Evolutionary conservation across 2,888 invertebrate genomes (phyloP), one percentile per base, ranked within the genome.

Genomic region (Caenorhabditis macrosperma): DNA sequence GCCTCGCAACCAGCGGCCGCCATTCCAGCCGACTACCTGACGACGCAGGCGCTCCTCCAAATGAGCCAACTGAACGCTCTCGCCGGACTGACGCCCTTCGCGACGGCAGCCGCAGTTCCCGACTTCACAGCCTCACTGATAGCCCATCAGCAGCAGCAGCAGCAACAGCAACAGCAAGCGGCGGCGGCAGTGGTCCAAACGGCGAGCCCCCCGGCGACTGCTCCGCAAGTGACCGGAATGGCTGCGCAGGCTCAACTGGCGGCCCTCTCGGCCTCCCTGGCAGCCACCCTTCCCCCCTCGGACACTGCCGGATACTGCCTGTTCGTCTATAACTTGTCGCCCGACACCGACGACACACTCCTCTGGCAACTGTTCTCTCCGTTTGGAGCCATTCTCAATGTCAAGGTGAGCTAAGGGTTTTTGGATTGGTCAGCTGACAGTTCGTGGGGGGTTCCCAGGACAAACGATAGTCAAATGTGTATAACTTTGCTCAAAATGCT

Each of bases 361-460:
- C 93, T 96, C 87, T 96, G 95, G 95, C 95, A 96, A 93, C 93
- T 96, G 88, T 97, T 97, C 92, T 97, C 96, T 84, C 97, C 97
- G 55, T 97, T 97, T 91, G 97, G 97, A 90, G 96, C 96, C 90
- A 96, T 97, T 91, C 95, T 96, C 93, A 95, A 95, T 93, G 96
- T 97, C 88, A 97, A 97, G 93, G 96, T 90, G 6, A 20, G 82
- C 17, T 17, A 10, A 22, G 28, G 7, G 15, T n/a, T n/a, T n/a
- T n/a, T n/a, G n/a, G n/a, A n/a, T n/a, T n/a, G n/a, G n/a, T n/a
- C n/a, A n/a, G n/a, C n/a, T n/a, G n/a, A n/a, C n/a, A n/a, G n/a
- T n/a, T n/a, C n/a, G n/a, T n/a, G n/a, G n/a, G n/a, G n/a, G n/a
- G n/a, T n/a, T n/a, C n/a, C n/a, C n/a, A n/a, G n/a, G n/a, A n/a